Base-by-base conservation (phyloP, 1,140 invertebrate species). In the Phymorhynchus buccinoides region DNA sequence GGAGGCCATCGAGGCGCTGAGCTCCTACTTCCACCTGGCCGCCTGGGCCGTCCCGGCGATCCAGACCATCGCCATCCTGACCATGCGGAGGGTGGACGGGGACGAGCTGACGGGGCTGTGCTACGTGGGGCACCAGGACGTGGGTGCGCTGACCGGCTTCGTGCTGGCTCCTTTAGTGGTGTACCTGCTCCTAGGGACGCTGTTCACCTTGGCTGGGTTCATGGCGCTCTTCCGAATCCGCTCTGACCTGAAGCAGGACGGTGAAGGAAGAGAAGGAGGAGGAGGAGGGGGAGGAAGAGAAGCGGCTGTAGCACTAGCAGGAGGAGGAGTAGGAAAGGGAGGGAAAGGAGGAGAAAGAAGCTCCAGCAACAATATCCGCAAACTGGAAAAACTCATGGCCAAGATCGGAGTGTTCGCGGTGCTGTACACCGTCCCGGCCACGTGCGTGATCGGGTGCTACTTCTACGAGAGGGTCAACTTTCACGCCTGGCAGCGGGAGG, bases 31-130 rank as follows among this genome's bases (percentile, higher is more conserved):
- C 94, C 99, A 99, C 95, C 94, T 99, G 86, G 96, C 97, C 66
- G 98, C 98, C 48, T 99, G 99, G 99, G 96, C 97, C 44, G 93
- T 98, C 30, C 98, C 98, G 0, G 93, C 97, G 37, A 96, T 99
- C 3, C 94, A 98, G 22, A 97, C 96, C 1, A 97, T 99, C 30
- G 96, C 96, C 66, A 97, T 99, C 86, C 94, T 99, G 82, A 97
- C 97, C 14, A 96, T 98, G 95, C 97, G 97, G 86, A 97, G 97
- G 95, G 97, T 99, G 90, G 98, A 99, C 96, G 97, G 98, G 87
- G 99, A 99, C 93, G 95, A 98, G 37, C 94, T 99, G 22, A 97
- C 97, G n/a, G 99, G 98, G 6, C 97, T 99, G 6, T 99, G 99
- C 92, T 99, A 97, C 92, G 97, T 99, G 27, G 98, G 98, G 1